Conservation (phyloP, 2,797 vertebrate genomes). For the Acestrorhynchus altus region DNA sequence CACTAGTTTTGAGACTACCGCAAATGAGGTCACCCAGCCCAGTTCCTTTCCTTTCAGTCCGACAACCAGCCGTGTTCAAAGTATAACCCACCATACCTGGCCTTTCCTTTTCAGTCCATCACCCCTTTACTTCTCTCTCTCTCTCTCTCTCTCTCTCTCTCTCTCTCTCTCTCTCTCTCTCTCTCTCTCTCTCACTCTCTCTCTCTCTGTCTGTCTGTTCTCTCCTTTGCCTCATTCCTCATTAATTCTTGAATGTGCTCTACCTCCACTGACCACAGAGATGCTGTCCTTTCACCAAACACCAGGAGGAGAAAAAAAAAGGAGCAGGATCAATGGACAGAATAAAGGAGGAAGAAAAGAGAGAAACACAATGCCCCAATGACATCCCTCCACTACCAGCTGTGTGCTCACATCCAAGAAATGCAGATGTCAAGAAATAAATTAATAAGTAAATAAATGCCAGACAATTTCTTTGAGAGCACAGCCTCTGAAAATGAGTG, state of each 20-base stretch:
- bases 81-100: constrained; percentile 72
- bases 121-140: constrained; percentile 15
- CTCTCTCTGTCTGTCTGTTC: constrained; percentile 31
- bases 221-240: constrained; percentile 41
- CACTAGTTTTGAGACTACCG: constrained; percentile 68
- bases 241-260: constrained; percentile 65
- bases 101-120: constrained; percentile 69
- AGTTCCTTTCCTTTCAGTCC: constrained; percentile 63
- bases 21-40: constrained; percentile 80
- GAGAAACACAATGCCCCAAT: neutral
- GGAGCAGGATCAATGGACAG: constrained; percentile 1
- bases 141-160: constrained; percentile 12
- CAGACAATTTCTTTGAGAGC: neutral
- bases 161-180: constrained; percentile 24
- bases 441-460: neutral
- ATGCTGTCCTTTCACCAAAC: constrained; percentile 45
- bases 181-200: constrained; percentile 21
- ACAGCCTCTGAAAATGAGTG: neutral
- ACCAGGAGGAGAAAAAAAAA: constrained; percentile 52
- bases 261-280: constrained; percentile 58
- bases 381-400: neutral
- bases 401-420: neutral
- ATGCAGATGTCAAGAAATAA: neutral
- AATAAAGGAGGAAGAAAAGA: neutral
- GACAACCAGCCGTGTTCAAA: constrained; percentile 81